These are phyloP conservation scores for Regulus satrapa DNA, from an alignment of 2,113 vertebrate genomes.

Conservation along the genomic window DNA sequence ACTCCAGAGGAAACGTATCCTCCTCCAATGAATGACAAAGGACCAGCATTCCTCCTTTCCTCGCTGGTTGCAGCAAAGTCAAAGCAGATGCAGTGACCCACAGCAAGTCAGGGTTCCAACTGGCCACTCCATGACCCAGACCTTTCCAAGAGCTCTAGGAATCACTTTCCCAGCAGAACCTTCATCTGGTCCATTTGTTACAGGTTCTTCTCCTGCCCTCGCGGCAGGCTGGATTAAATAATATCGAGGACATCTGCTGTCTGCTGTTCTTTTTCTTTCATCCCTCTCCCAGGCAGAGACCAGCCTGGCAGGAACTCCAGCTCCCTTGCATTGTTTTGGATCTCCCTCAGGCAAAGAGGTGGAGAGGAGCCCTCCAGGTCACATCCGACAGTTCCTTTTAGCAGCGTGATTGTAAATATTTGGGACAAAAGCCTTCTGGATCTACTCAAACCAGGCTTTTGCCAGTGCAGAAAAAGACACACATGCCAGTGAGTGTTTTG, in stretches of 20 bases:
- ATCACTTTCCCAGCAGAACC: neutral
- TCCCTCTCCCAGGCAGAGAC: neutral
- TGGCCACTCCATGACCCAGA: neutral
- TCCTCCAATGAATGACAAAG: neutral
- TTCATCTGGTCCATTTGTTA: neutral
- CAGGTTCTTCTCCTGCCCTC: neutral
- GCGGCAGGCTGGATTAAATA: neutral
- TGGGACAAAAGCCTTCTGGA: conserved; percentile 35
- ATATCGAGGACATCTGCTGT: neutral
- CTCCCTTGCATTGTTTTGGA: neutral
- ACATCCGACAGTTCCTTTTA: neutral
- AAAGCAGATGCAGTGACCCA: neutral
- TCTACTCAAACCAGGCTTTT: neutral
- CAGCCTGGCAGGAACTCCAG: neutral
- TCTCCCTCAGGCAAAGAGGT: neutral
- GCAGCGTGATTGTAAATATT: neutral
- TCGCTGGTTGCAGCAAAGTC: neutral
- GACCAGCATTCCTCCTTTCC: neutral
- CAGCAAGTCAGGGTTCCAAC: neutral
- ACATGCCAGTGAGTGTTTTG: neutral
- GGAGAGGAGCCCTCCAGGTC: neutral
- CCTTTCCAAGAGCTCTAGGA: neutral
- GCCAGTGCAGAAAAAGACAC: neutral
- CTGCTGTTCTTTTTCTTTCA: neutral
- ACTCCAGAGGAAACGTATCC: neutral